Base-by-base conservation (phyloP, 2,797 vertebrate species). In the Chelidonichthys spinosus region DNA sequence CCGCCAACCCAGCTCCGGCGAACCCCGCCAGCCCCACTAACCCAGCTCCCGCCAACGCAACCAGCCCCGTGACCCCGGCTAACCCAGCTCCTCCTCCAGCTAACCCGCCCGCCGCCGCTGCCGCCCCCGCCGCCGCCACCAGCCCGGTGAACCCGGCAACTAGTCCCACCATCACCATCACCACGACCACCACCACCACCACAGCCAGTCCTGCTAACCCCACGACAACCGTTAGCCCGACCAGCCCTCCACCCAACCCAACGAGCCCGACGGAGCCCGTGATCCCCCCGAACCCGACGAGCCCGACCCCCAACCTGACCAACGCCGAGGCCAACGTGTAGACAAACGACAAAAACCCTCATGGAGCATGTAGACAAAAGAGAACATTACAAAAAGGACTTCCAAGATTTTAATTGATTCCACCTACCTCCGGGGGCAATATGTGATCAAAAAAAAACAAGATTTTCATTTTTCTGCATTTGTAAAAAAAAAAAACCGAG, bases 371-470 rank as follows among this genome's bases (percentile, higher is more conserved):
- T 93, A 94, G 92, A 94, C 90, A 96, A 84, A 95, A 95, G 95
- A 95, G 95, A 96, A 92, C 94, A 94, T 90, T 95, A 96, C 95
- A 53, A 95, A 25, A 96, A 96, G 96, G 95, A 97, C 96, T 98
- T 96, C 96, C 93, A 94, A 92, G 93, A 96, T 96, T 96, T 95
- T 93, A 95, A 97, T 96, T 96, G 95, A 95, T 93, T 96, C 25
- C 95, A 98, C 96, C 97, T 99, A 98, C 98, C 97, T 99, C 97
- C 95, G 95, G 96, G 95, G 97, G 97, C 94, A 95, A 96, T 95
- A 94, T 90, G 92, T 93, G 92, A 96, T 94, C 92, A 90, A 94
- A 93, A 87, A 84, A 80, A 86, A 86, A 69, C 87, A 87, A 78
- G 77, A 25, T 25, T 87, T 89, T 87, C 56, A 87, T 87, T 93